phyloP scores from a whole-genome alignment of 1,140 invertebrate species.

The Nebria ingens region DNA sequence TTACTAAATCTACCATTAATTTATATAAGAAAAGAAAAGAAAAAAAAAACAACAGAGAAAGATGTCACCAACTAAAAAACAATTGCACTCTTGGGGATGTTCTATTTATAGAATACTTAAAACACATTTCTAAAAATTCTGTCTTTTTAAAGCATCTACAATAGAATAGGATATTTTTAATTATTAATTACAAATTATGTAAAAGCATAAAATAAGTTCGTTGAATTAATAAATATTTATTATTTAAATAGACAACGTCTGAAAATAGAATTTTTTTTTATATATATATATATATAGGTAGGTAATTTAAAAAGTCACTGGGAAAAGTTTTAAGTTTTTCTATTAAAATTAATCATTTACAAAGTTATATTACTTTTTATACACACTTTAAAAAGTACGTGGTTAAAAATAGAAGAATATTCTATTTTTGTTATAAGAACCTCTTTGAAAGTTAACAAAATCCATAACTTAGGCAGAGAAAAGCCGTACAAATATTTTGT shows the following conservation, averaged over 20 bases:
- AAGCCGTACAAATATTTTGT: too few species aligned
- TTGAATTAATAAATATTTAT: not conserved
- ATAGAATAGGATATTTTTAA: not conserved
- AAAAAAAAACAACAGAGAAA: not conserved
- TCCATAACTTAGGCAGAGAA: too few species aligned
- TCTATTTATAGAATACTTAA: not conserved
- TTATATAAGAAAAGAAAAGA: not conserved
- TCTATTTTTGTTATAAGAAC: not conserved
- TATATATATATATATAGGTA: too few species aligned
- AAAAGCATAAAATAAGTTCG: not conserved
- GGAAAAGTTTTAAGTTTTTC: not conserved
- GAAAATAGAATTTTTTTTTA: too few species aligned
- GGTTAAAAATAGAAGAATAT: not conserved
- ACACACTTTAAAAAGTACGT: not conserved
- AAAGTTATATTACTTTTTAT: not conserved
- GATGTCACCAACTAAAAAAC: not conserved
- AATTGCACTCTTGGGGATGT: not conserved
- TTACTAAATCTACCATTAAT: not conserved
- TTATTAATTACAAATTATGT: not conserved
- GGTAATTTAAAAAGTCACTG: too few species aligned
- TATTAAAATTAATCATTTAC: not conserved
- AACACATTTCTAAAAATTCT: not conserved
- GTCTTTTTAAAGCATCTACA: not conserved
- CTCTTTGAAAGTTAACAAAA: too few species aligned
- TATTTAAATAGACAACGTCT: not conserved